Base-by-base conservation (phyloP, 2,113 vertebrate genomes). In the Electrona antarctica region DNA sequence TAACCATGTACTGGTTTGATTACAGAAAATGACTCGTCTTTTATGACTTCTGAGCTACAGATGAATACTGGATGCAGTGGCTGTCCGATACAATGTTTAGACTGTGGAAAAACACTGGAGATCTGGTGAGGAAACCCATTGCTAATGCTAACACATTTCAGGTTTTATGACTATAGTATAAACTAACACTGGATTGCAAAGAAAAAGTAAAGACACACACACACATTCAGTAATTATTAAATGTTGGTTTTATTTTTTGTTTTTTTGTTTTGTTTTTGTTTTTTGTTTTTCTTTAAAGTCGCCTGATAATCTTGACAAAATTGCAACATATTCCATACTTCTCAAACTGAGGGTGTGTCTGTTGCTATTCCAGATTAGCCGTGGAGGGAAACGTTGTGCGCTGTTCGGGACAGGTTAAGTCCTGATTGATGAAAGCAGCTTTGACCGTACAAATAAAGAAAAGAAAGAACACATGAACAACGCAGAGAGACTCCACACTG, bases 241-340 rank as follows among this genome's bases (percentile, higher is more conserved):
- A 93, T 92, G 91, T 92, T 86, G 81, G 70, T 90, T 91, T 93
- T 91, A 88, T 91, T 90, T 88, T 83, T 72, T 69, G 48, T 79
- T 64, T 87, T 87, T 85, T 87, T 84, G 85, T 83, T 81, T 78
- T 76, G 57, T 85, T 54, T 65, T 78, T 73, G 63, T 75, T 76
- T 74, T 61, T 76, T 68, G 76, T 65, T 87, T 90, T 86, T 81
- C 82, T 80, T 55, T 83, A 89, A 90, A 92, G 84, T 90, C 78
- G 72, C 87, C 85, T 91, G 86, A 90, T 93, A 90, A 88, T 87
- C 84, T 90, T 88, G 88, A 81, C 86, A 93, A 92, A 90, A 90
- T 88, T 87, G 84, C 88, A 91, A 91, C 87, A 88, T 85, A 84
- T 83, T 91, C 78, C 88, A 91, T 87, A 88, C 76, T 87, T 88